Conservation (phyloP, 2,113 vertebrate species). For the Ictalurus punctatus region DNA sequence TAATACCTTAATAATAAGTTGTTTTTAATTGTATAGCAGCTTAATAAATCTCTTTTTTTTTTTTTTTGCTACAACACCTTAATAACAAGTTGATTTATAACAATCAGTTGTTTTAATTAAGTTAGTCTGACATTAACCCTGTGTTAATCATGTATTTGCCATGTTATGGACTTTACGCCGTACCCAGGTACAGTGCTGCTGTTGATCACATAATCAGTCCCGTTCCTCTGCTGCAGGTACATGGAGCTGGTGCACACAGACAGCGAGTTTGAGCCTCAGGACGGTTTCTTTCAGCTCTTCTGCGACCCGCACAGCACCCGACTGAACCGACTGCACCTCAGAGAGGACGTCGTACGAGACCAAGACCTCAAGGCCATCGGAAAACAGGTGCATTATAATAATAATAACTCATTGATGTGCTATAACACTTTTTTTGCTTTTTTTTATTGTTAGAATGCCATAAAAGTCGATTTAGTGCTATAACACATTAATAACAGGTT, state of each 20-base stretch:
- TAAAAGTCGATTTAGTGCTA: not conserved
- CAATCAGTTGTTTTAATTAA: too few species aligned
- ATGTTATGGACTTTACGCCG: too few species aligned
- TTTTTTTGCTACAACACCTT: too few species aligned
- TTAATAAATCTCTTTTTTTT: too few species aligned
- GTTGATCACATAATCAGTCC: not conserved
- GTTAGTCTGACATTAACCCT: too few species aligned
- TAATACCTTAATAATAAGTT: too few species aligned
- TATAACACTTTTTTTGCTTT: not conserved
- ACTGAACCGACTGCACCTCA: slow-evolving; percentile 87
- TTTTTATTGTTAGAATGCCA: not conserved
- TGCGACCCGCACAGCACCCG: slow-evolving; percentile 91
- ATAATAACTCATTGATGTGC: too few species aligned
- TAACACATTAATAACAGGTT: not conserved
- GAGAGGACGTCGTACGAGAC: slow-evolving; percentile 88
- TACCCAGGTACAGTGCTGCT: too few species aligned
- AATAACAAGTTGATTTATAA: too few species aligned
- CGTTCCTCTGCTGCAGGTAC: slow-evolving; percentile 73
- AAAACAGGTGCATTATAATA: slow-evolving; percentile 81
- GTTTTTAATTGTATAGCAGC: too few species aligned
- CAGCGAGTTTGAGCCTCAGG: slow-evolving; percentile 86
- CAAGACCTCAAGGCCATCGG: slow-evolving; percentile 91
- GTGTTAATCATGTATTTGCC: too few species aligned
- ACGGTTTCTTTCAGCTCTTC: slow-evolving; percentile 95
- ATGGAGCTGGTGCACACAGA: slow-evolving; percentile 92